These are phyloP conservation scores for Phrynosoma blainvillii DNA, from an alignment of 2,113 vertebrate genomes.

Conservation along the genomic window DNA sequence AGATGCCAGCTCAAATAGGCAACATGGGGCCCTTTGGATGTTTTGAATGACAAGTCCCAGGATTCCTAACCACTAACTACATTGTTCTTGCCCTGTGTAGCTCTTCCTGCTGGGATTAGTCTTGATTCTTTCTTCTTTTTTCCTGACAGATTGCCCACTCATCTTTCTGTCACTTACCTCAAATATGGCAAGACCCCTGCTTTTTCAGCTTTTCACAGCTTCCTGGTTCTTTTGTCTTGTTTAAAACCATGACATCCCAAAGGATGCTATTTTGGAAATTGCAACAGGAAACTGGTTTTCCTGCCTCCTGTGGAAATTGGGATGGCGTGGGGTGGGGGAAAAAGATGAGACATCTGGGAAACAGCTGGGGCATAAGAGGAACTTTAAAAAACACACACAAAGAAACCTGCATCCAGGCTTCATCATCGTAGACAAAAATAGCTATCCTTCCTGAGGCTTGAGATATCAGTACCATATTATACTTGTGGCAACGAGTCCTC, in stretches of 20 bases:
- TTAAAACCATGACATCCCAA: conserved; percentile 9
- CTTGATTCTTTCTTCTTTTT: background rate
- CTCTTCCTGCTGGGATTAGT: background rate
- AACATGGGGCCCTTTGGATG: too few species aligned
- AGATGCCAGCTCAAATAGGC: background rate
- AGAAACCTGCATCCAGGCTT: background rate
- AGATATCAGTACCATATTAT: background rate
- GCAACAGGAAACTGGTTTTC: conserved; percentile 23
- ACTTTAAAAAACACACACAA: background rate
- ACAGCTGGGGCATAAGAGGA: conserved; percentile 45
- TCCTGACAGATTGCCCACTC: background rate
- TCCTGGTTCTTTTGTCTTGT: background rate
- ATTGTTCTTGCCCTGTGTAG: background rate
- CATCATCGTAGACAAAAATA: background rate
- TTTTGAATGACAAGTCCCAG: too few species aligned
- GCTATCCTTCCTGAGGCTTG: background rate
- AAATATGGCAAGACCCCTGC: background rate
- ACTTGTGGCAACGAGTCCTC: background rate
- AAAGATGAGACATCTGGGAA: conserved; percentile 14
- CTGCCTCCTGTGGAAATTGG: background rate
- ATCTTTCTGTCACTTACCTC: background rate
- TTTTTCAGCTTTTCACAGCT: background rate
- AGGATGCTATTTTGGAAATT: conserved; percentile 16
- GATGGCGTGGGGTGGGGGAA: background rate
- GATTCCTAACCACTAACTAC: too few species aligned